Conservation (phyloP, 2,888 invertebrate genomes). For the Drosophila meridionalis region DNA sequence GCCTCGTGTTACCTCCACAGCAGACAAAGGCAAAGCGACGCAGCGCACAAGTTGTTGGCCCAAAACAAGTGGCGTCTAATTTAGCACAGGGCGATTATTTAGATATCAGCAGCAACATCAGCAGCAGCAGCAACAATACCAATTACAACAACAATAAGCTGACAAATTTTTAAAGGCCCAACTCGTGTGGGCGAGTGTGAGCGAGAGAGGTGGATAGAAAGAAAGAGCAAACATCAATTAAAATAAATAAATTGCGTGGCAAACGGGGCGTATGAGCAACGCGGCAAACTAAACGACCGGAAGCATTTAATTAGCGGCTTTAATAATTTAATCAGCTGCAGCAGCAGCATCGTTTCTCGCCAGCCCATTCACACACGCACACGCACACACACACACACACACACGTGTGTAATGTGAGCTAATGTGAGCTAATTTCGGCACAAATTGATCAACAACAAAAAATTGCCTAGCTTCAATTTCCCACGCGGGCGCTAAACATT, state of each 20-base stretch:
- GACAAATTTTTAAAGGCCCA: conserved; percentile 36
- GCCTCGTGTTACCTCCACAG: neutral
- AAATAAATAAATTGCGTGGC: conserved; percentile 79
- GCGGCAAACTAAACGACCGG: conserved; percentile 74
- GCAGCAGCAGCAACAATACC: conserved; percentile 45
- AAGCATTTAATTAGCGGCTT: conserved; percentile 78
- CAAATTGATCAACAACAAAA: conserved; percentile 41
- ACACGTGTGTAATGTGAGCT: conserved; percentile 25
- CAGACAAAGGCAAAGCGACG: conserved; percentile 21
- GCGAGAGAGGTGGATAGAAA: neutral
- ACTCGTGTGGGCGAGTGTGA: neutral
- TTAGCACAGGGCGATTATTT: conserved; percentile 72
- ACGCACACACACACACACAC: neutral
- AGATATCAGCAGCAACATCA: conserved; percentile 52
- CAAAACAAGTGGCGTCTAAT: conserved; percentile 70
- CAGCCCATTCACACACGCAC: neutral
- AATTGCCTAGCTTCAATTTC: conserved; percentile 48
- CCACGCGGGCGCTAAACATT: conserved; percentile 61
- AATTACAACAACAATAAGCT: conserved; percentile 48
- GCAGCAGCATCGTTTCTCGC: neutral
- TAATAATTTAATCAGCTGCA: conserved; percentile 75
- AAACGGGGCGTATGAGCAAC: conserved; percentile 66
- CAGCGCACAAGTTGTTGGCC: conserved; percentile 26
- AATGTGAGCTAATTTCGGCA: conserved; percentile 34
- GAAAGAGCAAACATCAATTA: conserved; percentile 62